Percentiles rank a stretch among this genome's conserved stretches.
Evolutionary conservation across 2,113 vertebrate genomes (phyloP).

Genomic region (Takifugu flavidus): DNA sequence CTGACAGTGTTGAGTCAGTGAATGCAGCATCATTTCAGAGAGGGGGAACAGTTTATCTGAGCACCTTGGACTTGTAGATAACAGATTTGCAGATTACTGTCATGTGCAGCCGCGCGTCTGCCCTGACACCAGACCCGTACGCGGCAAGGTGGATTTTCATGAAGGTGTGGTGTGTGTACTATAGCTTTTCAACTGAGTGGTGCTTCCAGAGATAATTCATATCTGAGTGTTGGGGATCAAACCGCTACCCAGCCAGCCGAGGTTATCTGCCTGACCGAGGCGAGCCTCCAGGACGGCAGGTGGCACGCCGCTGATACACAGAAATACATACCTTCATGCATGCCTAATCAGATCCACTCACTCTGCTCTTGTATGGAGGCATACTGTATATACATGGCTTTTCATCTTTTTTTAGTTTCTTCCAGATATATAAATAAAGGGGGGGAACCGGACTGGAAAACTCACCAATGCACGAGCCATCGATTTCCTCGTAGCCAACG

Average conservation of each 20-base stretch:
- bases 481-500: slow-evolving; percentile 88
- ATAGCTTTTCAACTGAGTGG: slow-evolving; percentile 14
- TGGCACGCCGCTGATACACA: slow-evolving; percentile 29
- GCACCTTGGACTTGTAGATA: slow-evolving; percentile 6
- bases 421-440: neutral
- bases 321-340: slow-evolving; percentile 2
- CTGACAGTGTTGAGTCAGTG: neutral
- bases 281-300: slow-evolving; percentile 28
- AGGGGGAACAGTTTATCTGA: neutral
- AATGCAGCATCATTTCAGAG: neutral
- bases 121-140: slow-evolving; percentile 9
- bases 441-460: slow-evolving; percentile 3
- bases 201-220: slow-evolving; percentile 42
- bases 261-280: slow-evolving; percentile 52
- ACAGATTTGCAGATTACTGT: neutral
- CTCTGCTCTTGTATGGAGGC: neutral
- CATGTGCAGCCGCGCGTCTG: slow-evolving; percentile 1
- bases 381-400: neutral
- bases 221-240: slow-evolving; percentile 56
- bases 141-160: slow-evolving; percentile 14
- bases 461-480: slow-evolving; percentile 89
- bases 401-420: neutral
- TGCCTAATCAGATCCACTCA: neutral
- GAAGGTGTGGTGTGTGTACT: slow-evolving; percentile 13
- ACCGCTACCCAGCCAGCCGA: slow-evolving; percentile 35